These are phyloP conservation scores for Schizaphis graminum DNA, from an alignment of 2,888 invertebrate genomes.

Conservation along the genomic window DNA sequence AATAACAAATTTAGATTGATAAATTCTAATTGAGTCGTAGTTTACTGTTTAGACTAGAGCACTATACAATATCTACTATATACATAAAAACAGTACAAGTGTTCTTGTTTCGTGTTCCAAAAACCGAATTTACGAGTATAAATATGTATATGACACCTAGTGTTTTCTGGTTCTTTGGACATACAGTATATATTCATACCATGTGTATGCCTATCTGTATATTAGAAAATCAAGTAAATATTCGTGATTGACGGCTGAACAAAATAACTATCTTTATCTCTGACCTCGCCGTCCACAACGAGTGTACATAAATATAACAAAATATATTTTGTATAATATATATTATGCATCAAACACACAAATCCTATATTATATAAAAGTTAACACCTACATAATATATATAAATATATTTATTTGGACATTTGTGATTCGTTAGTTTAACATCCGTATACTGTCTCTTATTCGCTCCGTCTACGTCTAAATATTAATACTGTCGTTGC, in stretches of 20 bases:
- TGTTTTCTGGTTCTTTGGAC: background rate
- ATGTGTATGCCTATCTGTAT: background rate
- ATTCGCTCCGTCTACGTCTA: background rate
- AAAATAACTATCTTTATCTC: background rate
- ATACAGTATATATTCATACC: background rate
- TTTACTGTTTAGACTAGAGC: too few relatives aligned
- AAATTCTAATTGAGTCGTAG: too few relatives aligned
- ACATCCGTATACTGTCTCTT: background rate
- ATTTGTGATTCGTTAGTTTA: background rate
- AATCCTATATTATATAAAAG: background rate
- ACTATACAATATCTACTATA: too few relatives aligned
- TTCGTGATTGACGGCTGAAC: background rate
- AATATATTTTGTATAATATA: background rate
- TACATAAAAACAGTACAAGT: too few relatives aligned
- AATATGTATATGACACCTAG: background rate
- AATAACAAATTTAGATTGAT: too few relatives aligned
- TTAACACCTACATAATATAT: background rate
- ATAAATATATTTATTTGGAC: too few relatives aligned
- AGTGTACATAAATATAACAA: background rate
- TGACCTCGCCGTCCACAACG: background rate
- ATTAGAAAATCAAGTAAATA: background rate
- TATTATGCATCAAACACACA: background rate
- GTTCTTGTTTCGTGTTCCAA: background rate
- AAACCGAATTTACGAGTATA: background rate
- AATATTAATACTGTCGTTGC: constrained; percentile 28